Conservation (phyloP, 1,140 invertebrate genomes). For the Wiebesia pumilae region DNA sequence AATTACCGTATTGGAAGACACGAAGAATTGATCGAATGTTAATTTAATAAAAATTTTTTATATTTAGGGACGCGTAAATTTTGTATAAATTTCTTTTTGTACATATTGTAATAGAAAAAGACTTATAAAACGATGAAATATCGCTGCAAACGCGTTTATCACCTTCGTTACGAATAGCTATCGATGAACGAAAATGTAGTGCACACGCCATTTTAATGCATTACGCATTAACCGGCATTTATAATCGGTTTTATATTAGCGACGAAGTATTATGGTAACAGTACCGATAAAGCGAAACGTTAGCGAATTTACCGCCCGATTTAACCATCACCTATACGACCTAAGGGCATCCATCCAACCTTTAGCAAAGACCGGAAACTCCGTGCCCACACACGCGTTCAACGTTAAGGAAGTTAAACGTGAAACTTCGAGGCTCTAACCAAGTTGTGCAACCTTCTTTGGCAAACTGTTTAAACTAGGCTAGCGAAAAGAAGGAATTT, state of each 20-base stretch:
- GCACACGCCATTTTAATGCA: slow-evolving; percentile 4
- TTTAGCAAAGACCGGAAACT: slow-evolving; percentile 18
- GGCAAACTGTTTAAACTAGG: slow-evolving; percentile 48
- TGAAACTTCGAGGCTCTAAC: slow-evolving; percentile 41
- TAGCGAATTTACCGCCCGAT: slow-evolving; percentile 68
- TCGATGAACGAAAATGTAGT: not conserved
- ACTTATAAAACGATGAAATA: not conserved
- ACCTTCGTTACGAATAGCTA: not conserved
- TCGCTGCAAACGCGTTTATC: not conserved
- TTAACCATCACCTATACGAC: slow-evolving; percentile 62
- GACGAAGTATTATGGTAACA: not conserved
- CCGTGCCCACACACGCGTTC: not conserved
- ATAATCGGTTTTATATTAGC: slow-evolving; percentile 32
- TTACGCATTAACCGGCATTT: slow-evolving; percentile 34
- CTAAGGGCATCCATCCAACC: slow-evolving; percentile 59
- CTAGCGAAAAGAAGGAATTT: slow-evolving; percentile 33
- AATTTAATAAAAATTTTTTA: not conserved
- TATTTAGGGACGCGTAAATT: too few relatives aligned
- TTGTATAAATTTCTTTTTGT: too few relatives aligned
- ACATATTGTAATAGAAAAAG: too few relatives aligned
- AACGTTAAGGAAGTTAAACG: not conserved
- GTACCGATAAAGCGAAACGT: slow-evolving; percentile 59
- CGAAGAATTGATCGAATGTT: not conserved
- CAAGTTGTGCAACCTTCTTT: slow-evolving; percentile 29
- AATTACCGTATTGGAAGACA: too few relatives aligned